A percentile compares a stretch with the other conserved stretches of the same genome.
Conservation (phyloP, 2,888 invertebrate genomes). For the Apamea epomidion region DNA sequence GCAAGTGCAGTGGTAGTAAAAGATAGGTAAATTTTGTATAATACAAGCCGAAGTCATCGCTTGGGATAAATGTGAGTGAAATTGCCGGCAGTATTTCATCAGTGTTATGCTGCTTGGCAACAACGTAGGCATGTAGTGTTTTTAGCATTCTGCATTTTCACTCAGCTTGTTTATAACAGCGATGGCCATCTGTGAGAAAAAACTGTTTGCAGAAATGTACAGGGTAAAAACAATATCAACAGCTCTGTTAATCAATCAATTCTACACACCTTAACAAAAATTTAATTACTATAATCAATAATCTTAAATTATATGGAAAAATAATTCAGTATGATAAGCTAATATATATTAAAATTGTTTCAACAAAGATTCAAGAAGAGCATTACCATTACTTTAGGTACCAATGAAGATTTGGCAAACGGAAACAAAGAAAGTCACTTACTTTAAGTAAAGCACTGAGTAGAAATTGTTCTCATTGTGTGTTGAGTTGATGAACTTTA, state of each 20-base stretch:
- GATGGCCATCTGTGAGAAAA: not conserved
- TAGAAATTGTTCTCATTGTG: conserved; percentile 28
- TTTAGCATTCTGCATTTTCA: not conserved
- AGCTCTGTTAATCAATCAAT: too few species aligned
- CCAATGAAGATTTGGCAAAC: conserved; percentile 15
- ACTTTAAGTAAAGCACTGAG: conserved; percentile 30
- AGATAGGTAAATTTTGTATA: not conserved
- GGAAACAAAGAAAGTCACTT: conserved; percentile 55
- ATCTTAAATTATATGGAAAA: conserved; percentile 28
- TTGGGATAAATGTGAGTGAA: not conserved
- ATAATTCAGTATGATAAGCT: conserved; percentile 34
- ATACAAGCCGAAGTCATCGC: not conserved
- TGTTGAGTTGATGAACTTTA: conserved; percentile 13
- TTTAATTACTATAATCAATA: not conserved
- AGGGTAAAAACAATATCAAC: not conserved
- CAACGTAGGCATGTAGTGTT: not conserved
- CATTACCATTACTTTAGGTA: conserved; percentile 12
- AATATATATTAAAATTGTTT: conserved; percentile 24
- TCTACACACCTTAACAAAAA: conserved; percentile 3
- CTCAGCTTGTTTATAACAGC: not conserved
- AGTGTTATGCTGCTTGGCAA: not conserved
- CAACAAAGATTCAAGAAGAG: conserved; percentile 30
- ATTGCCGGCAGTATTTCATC: not conserved
- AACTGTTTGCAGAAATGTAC: not conserved
- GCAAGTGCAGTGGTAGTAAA: not conserved